Evolutionary conservation across 1,140 invertebrate species (phyloP), one percentile per base, ranked within the genome.

Genomic region (Ceratosolen solmsi): DNA sequence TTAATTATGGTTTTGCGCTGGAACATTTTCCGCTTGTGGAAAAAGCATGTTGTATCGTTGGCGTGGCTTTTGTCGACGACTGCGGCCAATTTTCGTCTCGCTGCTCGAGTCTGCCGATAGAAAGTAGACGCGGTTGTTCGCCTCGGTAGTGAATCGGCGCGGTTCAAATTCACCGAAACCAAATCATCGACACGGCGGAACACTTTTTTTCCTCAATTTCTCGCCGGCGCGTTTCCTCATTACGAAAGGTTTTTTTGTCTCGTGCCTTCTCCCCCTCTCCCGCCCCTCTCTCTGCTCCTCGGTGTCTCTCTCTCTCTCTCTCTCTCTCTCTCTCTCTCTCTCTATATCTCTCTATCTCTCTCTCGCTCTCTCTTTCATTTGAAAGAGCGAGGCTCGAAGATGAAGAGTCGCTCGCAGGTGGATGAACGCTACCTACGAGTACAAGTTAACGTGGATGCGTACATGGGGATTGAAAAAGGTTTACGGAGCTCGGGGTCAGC

Each of bases 181-280:
- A 54, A 78, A 78, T 78, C 75, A 78, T 78, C 46, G 74, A 33
- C 51, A 60, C 49, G 20, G 54, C 30, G 54, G 41, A 75, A 41
- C 74, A 63, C 25, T 58, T 75, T 58, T 58, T 58, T 56, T 46
- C 63, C 30, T 20, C 58, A 36, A n/a, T 27, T 9, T 15, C 15
- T 20, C 3, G 60, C 0, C 30, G 27, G 20, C 30, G 30, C 33
- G 60, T 65, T 65, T 65, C 56, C 54, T 73, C 30, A 22, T 80
- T 75, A 20, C 60, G 75, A 80, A 85, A 85, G 41, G 30, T 74
- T 4, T 13, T 15, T 73, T 84, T 84, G 80, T 75, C 58, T 65
- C 25, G 22, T 41, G 13, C 33, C 41, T 25, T 63, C 9, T 68
- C 63, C 13, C 63, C 17, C 51, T 54, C 20, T 54, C 51, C 17